phyloP scores from a whole-genome alignment of 2,797 vertebrate genomes.

The Crocidura indochinensis region DNA sequence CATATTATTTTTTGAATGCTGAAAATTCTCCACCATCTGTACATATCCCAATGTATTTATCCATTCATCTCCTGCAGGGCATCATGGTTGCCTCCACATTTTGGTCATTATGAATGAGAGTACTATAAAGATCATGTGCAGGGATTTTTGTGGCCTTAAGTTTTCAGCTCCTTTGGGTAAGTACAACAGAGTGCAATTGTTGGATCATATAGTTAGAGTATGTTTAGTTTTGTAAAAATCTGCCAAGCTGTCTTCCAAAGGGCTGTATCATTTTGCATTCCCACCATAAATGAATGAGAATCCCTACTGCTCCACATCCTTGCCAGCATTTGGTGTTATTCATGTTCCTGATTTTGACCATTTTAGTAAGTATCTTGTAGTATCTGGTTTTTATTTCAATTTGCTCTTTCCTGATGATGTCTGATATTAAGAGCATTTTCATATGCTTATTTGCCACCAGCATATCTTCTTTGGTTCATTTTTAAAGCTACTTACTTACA shows the following conservation, averaged over 20 bases:
- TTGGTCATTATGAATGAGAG: background rate
- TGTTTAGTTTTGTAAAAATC: constrained; percentile 39
- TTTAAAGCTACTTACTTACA: background rate
- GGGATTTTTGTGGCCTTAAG: background rate
- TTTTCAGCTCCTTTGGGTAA: constrained; percentile 54
- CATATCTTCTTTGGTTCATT: background rate
- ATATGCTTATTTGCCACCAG: background rate
- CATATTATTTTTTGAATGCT: background rate
- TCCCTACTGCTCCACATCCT: background rate
- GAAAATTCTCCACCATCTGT: background rate
- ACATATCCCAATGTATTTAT: background rate
- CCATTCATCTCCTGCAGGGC: background rate
- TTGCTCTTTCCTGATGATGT: background rate
- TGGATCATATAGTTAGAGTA: background rate
- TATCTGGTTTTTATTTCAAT: background rate
- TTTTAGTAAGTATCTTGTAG: background rate
- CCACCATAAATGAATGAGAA: background rate
- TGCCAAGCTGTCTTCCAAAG: background rate
- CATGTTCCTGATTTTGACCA: background rate
- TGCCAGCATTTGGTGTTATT: background rate
- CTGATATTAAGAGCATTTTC: background rate
- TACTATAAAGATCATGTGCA: background rate
- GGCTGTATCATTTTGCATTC: background rate
- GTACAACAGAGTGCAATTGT: background rate
- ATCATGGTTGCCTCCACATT: constrained; percentile 42